Base-by-base conservation (phyloP, 2,888 invertebrate genomes). In the Pristionchus fissidentatus region DNA sequence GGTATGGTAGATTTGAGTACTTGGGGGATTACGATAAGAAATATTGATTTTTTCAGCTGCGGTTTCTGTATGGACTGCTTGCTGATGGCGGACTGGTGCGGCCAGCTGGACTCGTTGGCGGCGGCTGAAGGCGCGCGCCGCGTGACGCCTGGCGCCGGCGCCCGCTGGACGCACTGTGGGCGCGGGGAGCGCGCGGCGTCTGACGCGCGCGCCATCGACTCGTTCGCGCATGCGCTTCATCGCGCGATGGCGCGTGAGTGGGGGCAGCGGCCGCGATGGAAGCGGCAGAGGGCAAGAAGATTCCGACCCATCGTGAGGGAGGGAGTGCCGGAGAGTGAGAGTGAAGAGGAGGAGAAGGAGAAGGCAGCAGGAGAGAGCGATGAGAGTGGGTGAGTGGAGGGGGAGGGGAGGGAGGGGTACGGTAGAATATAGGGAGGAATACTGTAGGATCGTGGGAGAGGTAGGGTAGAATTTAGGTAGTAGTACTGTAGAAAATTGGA, bases 231-330 rank as follows among this genome's bases (percentile, higher is more conserved):
- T n/a, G 38, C 70, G 10, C 70, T 70, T 5, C 70, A 70, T 10
- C 70, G 70, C 5, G 70, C 70, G 70, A 70, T 70, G 70, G n/a
- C 22, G 3, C 41, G 70, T 4, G 70, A 70, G 32, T 70, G 70
- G 70, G 70, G 70, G 2, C 43, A 43, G 26, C 22, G 70, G 13
- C 70, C 70, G 70, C 3, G 73, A 8, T 78, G 35, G 35, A 32
- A 52, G 49, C 8, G 32, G 29, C 57, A 29, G 55, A 22, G 57
- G 13, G 57, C 43, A 38, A 8, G 79, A 15, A 26, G 79, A 38
- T 79, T 55, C 26, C 38, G 79, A 10, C 41, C 79, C 7, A 38
- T 79, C 19, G 41, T 38, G 41, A 15, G 79, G 29, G 78, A 41
- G 38, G 78, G 43, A 38, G 78, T 35, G 29, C 15, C 7, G 43